These are phyloP conservation scores for Therioaphis trifolii DNA, from an alignment of 2,888 invertebrate genomes.

Conservation along the genomic window DNA sequence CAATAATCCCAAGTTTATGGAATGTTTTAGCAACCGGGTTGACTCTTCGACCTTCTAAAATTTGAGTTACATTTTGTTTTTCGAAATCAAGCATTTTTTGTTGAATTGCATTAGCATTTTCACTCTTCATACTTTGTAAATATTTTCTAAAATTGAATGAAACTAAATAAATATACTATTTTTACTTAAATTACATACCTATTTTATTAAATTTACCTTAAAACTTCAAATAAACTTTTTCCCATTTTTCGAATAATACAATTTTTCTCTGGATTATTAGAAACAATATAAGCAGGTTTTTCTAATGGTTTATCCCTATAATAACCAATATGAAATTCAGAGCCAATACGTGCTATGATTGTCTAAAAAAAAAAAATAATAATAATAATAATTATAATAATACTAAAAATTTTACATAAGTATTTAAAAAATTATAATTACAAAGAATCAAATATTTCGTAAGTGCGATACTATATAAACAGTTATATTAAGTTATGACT, in stretches of 20 bases:
- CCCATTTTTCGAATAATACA: slow-evolving; percentile 80
- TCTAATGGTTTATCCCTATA: slow-evolving; percentile 85
- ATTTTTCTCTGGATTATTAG: slow-evolving; percentile 78
- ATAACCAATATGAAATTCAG: slow-evolving; percentile 88
- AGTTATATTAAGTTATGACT: too few relatives aligned
- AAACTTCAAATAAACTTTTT: slow-evolving; percentile 82
- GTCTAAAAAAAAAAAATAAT: slow-evolving; percentile 70
- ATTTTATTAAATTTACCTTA: slow-evolving; percentile 73
- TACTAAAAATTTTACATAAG: too few relatives aligned
- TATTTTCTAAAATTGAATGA: slow-evolving; percentile 24
- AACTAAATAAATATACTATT: neutral
- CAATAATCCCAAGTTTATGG: slow-evolving; percentile 84
- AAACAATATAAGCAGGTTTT: slow-evolving; percentile 81
- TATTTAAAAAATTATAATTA: too few relatives aligned
- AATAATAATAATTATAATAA: neutral
- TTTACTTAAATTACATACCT: neutral
- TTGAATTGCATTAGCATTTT: neutral
- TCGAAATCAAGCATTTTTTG: slow-evolving; percentile 29
- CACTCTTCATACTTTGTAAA: neutral
- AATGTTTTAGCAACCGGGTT: slow-evolving; percentile 79
- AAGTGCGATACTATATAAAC: too few relatives aligned
- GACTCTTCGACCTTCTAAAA: slow-evolving; percentile 75
- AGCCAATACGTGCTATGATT: slow-evolving; percentile 77
- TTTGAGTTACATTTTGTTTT: slow-evolving; percentile 68
- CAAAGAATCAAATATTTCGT: too few relatives aligned